These are phyloP conservation scores for Phalloptychus januarius DNA, from an alignment of 2,797 vertebrate species.

Conservation along the genomic window DNA sequence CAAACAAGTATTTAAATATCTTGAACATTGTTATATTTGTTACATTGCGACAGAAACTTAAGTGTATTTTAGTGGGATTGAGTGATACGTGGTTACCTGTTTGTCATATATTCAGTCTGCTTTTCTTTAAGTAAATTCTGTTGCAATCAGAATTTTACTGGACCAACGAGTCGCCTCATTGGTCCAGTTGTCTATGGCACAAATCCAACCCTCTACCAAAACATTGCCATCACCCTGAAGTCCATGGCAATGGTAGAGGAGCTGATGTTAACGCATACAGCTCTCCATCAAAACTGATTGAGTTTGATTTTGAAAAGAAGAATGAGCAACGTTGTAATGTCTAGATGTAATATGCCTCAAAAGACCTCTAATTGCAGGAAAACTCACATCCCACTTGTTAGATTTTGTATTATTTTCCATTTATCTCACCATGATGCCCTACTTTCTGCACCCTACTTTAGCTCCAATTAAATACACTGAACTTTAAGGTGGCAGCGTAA, in stretches of 20 bases:
- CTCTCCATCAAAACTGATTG: neutral
- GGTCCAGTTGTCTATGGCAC: neutral
- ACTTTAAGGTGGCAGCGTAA: no score
- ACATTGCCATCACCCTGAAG: neutral
- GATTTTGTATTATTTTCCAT: neutral
- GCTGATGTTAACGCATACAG: neutral
- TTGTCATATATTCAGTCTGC: neutral
- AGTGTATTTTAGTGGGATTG: neutral
- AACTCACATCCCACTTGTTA: neutral
- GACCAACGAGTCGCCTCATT: neutral
- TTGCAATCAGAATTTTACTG: neutral
- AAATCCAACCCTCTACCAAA: neutral
- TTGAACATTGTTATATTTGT: neutral
- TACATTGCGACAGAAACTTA: neutral
- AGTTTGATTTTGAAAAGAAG: neutral
- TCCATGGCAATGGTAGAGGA: neutral
- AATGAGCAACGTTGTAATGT: neutral
- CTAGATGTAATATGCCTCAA: neutral
- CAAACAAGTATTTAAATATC: neutral
- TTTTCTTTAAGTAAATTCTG: neutral
- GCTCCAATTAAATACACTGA: neutral
- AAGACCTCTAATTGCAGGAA: neutral
- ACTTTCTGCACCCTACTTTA: neutral
- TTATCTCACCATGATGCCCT: neutral
- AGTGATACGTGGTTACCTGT: neutral